A percentile compares a stretch with the other conserved stretches of the same genome.
phyloP scores from a whole-genome alignment of 2,113 vertebrate genomes.

The Pelobates fuscus region DNA sequence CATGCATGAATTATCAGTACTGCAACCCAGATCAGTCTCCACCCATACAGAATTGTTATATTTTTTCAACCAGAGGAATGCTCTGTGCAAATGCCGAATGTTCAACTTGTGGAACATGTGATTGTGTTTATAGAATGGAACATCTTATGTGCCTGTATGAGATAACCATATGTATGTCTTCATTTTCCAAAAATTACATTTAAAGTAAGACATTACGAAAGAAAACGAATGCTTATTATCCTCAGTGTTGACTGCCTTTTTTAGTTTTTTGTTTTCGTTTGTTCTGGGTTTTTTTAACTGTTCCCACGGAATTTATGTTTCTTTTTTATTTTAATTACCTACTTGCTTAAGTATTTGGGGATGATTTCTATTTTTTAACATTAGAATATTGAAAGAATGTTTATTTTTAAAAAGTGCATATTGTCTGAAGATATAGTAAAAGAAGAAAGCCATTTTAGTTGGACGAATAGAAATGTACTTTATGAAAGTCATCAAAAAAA shows the following conservation, averaged over 20 bases:
- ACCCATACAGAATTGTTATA: constrained; percentile 44
- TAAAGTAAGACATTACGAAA: constrained; percentile 66
- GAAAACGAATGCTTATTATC: constrained; percentile 61
- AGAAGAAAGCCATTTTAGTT: constrained; percentile 62
- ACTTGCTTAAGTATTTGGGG: constrained; percentile 64
- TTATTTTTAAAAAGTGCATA: constrained; percentile 67
- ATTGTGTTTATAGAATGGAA: constrained; percentile 74
- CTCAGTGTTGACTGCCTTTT: constrained; percentile 70
- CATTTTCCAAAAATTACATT: constrained; percentile 66
- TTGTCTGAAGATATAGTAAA: constrained; percentile 68
- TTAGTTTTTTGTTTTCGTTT: constrained; percentile 57
- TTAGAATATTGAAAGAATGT: constrained; percentile 56
- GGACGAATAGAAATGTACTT: constrained; percentile 64
- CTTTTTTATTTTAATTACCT: constrained; percentile 53
- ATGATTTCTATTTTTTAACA: constrained; percentile 65
- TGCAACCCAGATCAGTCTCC: constrained; percentile 56
- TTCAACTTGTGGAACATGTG: constrained; percentile 67
- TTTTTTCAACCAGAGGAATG: constrained; percentile 64
- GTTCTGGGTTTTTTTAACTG: constrained; percentile 67
- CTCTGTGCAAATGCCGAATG: constrained; percentile 71
- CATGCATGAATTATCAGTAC: constrained; percentile 58
- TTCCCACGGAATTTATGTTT: constrained; percentile 62
- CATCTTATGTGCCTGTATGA: constrained; percentile 79
- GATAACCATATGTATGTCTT: constrained; percentile 82
- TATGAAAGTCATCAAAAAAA: constrained; percentile 51